Evolutionary conservation across 2,797 vertebrate species (phyloP).

Genomic region (Hozukius guyotensis): DNA sequence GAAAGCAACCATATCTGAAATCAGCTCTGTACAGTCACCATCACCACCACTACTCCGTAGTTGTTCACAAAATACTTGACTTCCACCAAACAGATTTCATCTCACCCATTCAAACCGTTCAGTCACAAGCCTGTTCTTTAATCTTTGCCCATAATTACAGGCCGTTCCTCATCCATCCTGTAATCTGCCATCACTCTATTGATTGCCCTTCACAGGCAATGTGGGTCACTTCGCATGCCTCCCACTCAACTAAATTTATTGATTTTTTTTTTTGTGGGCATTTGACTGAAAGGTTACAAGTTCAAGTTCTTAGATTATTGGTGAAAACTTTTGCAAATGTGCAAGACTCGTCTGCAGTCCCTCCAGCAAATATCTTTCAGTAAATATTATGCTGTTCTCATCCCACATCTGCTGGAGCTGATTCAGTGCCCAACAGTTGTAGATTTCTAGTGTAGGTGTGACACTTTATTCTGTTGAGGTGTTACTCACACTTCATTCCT

Average conservation of each 20-base stretch:
- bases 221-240: conserved; percentile 45
- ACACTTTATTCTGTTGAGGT: neutral
- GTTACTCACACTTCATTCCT: conserved; percentile 8
- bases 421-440: neutral
- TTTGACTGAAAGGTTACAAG: neutral
- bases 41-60: neutral
- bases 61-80: neutral
- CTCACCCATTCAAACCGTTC: neutral
- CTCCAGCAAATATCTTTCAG: neutral
- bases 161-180: conserved; percentile 18
- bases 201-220: conserved; percentile 54
- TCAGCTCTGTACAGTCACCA: neutral
- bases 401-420: neutral
- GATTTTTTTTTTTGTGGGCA: conserved; percentile 13
- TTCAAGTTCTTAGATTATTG: neutral
- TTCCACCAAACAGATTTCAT: neutral
- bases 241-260: conserved; percentile 26
- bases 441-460: neutral
- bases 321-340: neutral
- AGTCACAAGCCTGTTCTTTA: conserved; percentile 6
- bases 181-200: conserved; percentile 49
- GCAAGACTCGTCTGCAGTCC: neutral
- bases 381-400: neutral
- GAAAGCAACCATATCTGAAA: neutral
- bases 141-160: conserved; percentile 38